Conservation (phyloP, 1,140 invertebrate genomes). For the Pseudomyrmex dendroicus region DNA sequence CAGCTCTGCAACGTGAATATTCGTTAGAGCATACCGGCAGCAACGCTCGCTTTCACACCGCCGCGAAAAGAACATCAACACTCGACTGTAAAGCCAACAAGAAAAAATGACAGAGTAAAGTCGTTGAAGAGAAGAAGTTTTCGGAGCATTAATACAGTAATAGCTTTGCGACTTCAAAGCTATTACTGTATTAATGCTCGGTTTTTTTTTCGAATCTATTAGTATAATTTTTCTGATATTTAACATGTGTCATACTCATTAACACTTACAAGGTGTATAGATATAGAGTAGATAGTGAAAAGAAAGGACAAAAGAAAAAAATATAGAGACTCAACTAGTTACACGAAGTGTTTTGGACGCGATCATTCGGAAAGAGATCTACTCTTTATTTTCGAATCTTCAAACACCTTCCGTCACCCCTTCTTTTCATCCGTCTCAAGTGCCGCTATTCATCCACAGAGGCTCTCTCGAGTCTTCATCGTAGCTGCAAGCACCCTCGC, state of each 20-base stretch:
- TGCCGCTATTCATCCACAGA: slow-evolving; percentile 61
- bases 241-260: background rate
- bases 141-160: slow-evolving; percentile 1
- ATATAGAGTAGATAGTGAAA: background rate
- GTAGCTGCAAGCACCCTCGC: slow-evolving; percentile 24
- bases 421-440: slow-evolving; percentile 53
- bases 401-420: slow-evolving; percentile 38
- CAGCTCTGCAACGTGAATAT: slow-evolving; percentile 44
- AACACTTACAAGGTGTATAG: background rate
- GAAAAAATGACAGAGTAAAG: slow-evolving; percentile 23
- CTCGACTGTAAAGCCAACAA: slow-evolving; percentile 5
- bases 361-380: slow-evolving; percentile 49
- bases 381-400: slow-evolving; percentile 61
- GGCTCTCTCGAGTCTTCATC: slow-evolving; percentile 36
- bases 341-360: slow-evolving; percentile 68
- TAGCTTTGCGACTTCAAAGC: background rate
- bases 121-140: background rate
- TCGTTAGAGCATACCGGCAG: slow-evolving; percentile 21
- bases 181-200: no score
- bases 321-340: slow-evolving; percentile 2
- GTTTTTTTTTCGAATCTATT: slow-evolving; percentile 19
- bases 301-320: background rate
- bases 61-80: slow-evolving; percentile 18
- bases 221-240: no score
- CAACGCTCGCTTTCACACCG: slow-evolving; percentile 22